Conservation (phyloP, 2,888 invertebrate species). For the Lithophane ornitopus region DNA sequence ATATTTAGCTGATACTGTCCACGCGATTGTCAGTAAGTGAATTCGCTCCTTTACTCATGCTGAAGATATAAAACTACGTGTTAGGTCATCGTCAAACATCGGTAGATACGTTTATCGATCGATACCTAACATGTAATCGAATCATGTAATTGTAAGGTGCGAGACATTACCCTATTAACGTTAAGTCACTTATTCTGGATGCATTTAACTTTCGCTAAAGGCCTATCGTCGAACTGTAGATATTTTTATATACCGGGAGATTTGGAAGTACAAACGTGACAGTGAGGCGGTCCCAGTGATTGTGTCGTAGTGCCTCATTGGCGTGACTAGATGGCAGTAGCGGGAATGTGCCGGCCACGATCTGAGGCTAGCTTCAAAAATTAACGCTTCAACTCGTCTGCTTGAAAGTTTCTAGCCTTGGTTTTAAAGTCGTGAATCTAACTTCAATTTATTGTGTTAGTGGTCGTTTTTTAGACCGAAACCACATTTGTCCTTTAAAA, state of each 20-base stretch:
- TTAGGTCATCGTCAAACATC: slow-evolving; percentile 41
- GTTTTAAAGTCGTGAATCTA: slow-evolving; percentile 27
- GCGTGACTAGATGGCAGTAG: slow-evolving; percentile 59
- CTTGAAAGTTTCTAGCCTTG: slow-evolving; percentile 18
- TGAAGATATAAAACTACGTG: slow-evolving; percentile 40
- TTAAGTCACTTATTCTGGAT: slow-evolving; percentile 64
- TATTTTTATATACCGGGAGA: slow-evolving; percentile 75
- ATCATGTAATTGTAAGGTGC: slow-evolving; percentile 61
- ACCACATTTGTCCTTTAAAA: slow-evolving; percentile 2
- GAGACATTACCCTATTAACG: slow-evolving; percentile 62
- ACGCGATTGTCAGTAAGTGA: slow-evolving; percentile 45
- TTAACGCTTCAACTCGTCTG: slow-evolving; percentile 22
- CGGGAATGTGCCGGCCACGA: slow-evolving; percentile 34
- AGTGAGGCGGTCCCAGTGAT: slow-evolving; percentile 64
- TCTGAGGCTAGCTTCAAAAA: slow-evolving; percentile 3
- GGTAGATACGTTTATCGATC: slow-evolving; percentile 47
- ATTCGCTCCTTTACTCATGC: slow-evolving; percentile 43
- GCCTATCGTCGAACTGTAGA: slow-evolving; percentile 82
- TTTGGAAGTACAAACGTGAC: slow-evolving; percentile 76
- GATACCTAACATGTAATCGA: slow-evolving; percentile 61
- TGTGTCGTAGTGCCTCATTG: slow-evolving; percentile 53
- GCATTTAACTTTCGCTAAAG: slow-evolving; percentile 86
- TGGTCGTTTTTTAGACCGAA: slow-evolving; percentile 54
- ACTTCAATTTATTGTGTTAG: slow-evolving; percentile 49
- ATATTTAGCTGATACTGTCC: slow-evolving; percentile 46